Evolutionary conservation across 2,797 vertebrate genomes (phyloP), one percentile per base, ranked within the genome.

Genomic region (Poecilia velifera): DNA sequence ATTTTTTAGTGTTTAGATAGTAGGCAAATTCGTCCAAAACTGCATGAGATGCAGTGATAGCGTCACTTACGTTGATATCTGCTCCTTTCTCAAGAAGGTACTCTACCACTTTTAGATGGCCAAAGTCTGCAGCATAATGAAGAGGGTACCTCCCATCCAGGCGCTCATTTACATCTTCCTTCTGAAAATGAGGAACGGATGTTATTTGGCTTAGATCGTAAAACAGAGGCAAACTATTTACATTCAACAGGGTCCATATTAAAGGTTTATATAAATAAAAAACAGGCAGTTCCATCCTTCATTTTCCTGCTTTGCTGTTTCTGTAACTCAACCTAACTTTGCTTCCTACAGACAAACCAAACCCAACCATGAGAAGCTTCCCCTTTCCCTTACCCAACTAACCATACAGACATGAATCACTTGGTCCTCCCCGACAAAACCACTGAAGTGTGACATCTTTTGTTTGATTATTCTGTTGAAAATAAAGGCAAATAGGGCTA

Each of bases 51-150:
- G 41, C 46, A 22, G 45, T 31, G 71, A 71, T 55, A 31, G 25
- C 36, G 36, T 84, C 82, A 94, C 97, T 89, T 96, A 99, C 98
- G 74, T 99, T 98, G 89, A 99, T 92, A 82, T 99, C 96, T 57
- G 98, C 98, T 93, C 97, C 98, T 95, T 96, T 97, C 84, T 97
- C 96, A 80, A 99, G 94, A 74, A 99, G 97, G 85, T 96, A 99
- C 83, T 97, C 95, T 91, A 98, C 80, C 79, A 98, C 95, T 47
- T 98, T 97, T 53, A 90, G 85, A 36, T 99, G 98, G 76, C 98
- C 98, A 66, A 95, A 98, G 92, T 99, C 98, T 46, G 96, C 96
- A 81, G 98, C 98, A 49, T 97, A 97, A 91, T 99, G 98, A 90
- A 99, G 95, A 82, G 98, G 97, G 89, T 96, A 98, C 84, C 98